A percentile compares a stretch with the other conserved stretches of the same genome.
Evolutionary conservation across 2,888 invertebrate species (phyloP).

Genomic region (Zelleria hepariella): DNA sequence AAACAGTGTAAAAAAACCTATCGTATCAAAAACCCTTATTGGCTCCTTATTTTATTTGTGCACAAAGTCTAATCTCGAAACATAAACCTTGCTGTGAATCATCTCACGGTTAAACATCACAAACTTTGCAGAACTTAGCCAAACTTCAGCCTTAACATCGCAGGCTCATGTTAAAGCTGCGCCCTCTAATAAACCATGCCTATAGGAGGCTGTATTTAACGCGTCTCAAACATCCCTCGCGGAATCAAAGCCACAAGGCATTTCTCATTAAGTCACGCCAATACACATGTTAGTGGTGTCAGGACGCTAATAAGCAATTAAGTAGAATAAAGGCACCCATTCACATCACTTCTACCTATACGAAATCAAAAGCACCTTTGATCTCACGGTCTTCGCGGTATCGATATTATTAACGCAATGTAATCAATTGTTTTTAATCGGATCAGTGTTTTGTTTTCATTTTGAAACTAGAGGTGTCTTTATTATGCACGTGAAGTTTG

Average conservation of each 20-base stretch:
- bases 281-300: slow-evolving; percentile 44
- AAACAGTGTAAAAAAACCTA: too few species aligned
- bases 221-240: slow-evolving; percentile 22
- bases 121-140: not conserved
- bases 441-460: too few species aligned
- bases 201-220: slow-evolving; percentile 13
- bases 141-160: not conserved
- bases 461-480: too few species aligned
- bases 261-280: slow-evolving; percentile 48
- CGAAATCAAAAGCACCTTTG: not conserved
- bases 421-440: slow-evolving; percentile 14
- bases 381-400: not conserved
- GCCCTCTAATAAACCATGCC: not conserved
- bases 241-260: slow-evolving; percentile 41
- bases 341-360: not conserved
- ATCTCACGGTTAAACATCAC: not conserved
- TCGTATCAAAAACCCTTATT: too few species aligned
- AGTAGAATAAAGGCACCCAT: slow-evolving; percentile 44
- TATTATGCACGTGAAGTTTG: too few species aligned
- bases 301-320: slow-evolving; percentile 65
- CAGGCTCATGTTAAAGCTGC: not conserved
- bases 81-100: too few species aligned
- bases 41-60: too few species aligned
- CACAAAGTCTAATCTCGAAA: too few species aligned
- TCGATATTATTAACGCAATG: not conserved